Conservation (phyloP, 2,888 invertebrate species). For the Himalopsyche anomala region DNA sequence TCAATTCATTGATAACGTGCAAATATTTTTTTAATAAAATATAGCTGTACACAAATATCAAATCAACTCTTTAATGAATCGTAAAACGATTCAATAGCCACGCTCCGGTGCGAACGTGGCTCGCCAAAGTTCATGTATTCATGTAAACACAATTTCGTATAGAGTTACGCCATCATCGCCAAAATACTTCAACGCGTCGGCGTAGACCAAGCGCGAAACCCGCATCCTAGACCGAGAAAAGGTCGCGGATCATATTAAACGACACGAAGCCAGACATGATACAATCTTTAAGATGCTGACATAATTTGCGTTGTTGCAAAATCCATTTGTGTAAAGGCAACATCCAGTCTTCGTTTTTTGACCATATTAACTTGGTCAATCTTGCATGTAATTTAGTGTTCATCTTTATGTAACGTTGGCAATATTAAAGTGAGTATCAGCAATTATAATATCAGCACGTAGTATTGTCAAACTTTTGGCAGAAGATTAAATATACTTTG, state of each 20-base stretch:
- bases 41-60: neutral
- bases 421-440: too few relatives aligned
- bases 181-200: slow-evolving; percentile 42
- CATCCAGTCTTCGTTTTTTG: too few relatives aligned
- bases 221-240: slow-evolving; percentile 37
- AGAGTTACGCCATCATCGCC: neutral
- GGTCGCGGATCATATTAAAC: neutral
- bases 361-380: too few relatives aligned
- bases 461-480: too few relatives aligned
- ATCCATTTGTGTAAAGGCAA: neutral
- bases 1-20: neutral
- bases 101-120: neutral
- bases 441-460: too few relatives aligned
- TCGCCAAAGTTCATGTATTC: slow-evolving; percentile 5
- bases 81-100: neutral
- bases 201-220: slow-evolving; percentile 31
- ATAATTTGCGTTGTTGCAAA: slow-evolving; percentile 6
- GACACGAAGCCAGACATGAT: neutral
- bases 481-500: too few relatives aligned
- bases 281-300: slow-evolving; percentile 15
- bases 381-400: too few relatives aligned
- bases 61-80: neutral
- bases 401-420: too few relatives aligned
- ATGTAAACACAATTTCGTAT: neutral
- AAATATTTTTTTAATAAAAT: neutral